phyloP scores from a whole-genome alignment of 2,888 invertebrate genomes.

The Pegoplata infirma region DNA sequence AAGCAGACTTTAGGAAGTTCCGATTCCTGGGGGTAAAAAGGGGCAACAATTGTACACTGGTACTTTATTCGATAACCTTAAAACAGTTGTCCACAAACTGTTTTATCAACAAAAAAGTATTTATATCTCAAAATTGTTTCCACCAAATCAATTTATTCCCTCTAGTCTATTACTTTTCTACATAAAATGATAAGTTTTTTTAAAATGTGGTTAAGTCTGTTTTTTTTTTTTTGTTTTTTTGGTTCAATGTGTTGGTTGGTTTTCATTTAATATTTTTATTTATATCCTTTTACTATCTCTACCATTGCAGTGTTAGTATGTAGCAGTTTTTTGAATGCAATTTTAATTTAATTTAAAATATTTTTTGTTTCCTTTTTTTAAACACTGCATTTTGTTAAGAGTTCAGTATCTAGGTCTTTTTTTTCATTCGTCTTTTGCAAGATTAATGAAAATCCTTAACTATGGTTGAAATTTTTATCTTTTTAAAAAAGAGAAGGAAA shows the following conservation, averaged over 20 bases:
- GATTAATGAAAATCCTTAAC: constrained; percentile 50
- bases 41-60: too few species aligned
- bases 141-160: too few species aligned
- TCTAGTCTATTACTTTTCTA: too few species aligned
- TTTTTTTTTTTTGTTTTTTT: constrained; percentile 4
- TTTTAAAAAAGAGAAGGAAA: background rate
- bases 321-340: constrained; percentile 39
- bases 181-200: background rate
- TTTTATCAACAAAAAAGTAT: too few species aligned
- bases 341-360: constrained; percentile 55
- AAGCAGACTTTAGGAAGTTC: too few species aligned
- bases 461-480: constrained; percentile 18
- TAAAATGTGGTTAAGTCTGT: constrained; percentile 45
- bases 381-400: constrained; percentile 17
- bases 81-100: too few species aligned
- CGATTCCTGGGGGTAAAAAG: too few species aligned
- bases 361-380: constrained; percentile 24
- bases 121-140: too few species aligned
- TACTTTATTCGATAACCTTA: too few species aligned
- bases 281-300: constrained; percentile 54
- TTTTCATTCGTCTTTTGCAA: constrained; percentile 16
- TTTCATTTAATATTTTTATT: constrained; percentile 35
- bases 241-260: constrained; percentile 29
- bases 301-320: constrained; percentile 48
- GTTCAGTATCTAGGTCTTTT: constrained; percentile 13